These are phyloP conservation scores for Euzophera pinguis DNA, from an alignment of 2,888 invertebrate species.

Conservation along the genomic window DNA sequence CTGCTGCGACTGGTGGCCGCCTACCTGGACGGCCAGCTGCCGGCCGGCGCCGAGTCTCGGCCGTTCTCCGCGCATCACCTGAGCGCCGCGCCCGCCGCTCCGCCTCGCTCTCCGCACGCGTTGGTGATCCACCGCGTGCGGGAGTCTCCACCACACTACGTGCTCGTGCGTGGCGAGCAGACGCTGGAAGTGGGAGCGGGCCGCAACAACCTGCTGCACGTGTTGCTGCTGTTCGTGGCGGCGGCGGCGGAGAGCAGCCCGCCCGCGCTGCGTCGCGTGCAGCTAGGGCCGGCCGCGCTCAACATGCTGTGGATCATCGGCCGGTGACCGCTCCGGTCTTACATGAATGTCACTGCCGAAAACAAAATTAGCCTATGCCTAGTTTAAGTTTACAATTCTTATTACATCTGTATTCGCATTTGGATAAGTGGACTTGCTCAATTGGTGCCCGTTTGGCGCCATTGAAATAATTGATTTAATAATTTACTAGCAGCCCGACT, in stretches of 20 bases:
- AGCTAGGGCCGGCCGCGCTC: slow-evolving; percentile 72
- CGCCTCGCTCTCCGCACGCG: slow-evolving; percentile 77
- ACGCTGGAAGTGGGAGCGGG: slow-evolving; percentile 65
- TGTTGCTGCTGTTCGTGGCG: slow-evolving; percentile 90
- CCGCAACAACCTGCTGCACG: slow-evolving; percentile 93
- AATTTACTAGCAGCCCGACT: too few species aligned
- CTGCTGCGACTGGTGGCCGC: slow-evolving; percentile 91
- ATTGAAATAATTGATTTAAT: too few species aligned
- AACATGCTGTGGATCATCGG: slow-evolving; percentile 92
- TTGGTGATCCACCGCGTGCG: slow-evolving; percentile 80
- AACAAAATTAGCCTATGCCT: too few species aligned
- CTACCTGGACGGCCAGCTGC: slow-evolving; percentile 91
- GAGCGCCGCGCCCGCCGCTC: slow-evolving; percentile 54
- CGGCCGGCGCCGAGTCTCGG: slow-evolving; percentile 60
- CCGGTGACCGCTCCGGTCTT: too few species aligned
- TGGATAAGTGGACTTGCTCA: too few species aligned
- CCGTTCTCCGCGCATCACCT: slow-evolving; percentile 26
- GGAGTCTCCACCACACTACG: slow-evolving; percentile 84
- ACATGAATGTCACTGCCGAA: too few species aligned
- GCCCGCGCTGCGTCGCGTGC: slow-evolving; percentile 59
- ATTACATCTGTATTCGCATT: too few species aligned
- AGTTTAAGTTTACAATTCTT: too few species aligned
- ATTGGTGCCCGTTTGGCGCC: too few species aligned
- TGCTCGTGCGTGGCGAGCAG: slow-evolving; percentile 80
- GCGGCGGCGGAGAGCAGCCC: slow-evolving; percentile 83